These are phyloP conservation scores for Dolomedes plantarius DNA, from an alignment of 2,888 invertebrate genomes.

Conservation along the genomic window DNA sequence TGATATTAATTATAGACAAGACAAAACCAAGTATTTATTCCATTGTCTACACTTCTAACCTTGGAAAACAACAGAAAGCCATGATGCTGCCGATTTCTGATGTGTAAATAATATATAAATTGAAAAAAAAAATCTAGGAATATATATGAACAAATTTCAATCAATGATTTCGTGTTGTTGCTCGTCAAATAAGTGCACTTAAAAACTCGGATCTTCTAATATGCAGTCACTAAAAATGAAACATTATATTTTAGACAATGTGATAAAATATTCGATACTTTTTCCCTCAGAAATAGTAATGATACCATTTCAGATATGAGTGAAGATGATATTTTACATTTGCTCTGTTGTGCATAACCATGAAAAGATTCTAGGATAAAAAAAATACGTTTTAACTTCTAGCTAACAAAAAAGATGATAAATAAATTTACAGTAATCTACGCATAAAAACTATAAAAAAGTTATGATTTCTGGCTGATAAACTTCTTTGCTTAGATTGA, in stretches of 20 bases:
- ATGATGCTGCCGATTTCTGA: background rate
- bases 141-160: conserved; percentile 17
- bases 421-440: too few relatives aligned
- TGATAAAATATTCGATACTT: background rate
- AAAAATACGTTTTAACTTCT: background rate
- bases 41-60: background rate
- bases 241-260: background rate
- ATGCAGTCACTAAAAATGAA: background rate
- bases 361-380: background rate
- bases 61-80: background rate
- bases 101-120: background rate
- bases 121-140: background rate
- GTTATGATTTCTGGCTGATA: too few relatives aligned
- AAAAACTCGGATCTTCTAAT: conserved; percentile 17
- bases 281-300: too few relatives aligned
- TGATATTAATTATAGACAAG: too few relatives aligned
- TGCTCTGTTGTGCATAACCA: background rate
- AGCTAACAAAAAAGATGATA: too few relatives aligned
- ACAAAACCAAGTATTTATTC: background rate
- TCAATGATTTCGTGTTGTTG: conserved; percentile 35
- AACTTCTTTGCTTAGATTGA: too few relatives aligned
- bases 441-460: too few relatives aligned
- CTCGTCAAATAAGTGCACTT: conserved; percentile 54
- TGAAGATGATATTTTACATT: background rate
- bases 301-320: too few relatives aligned